These are phyloP conservation scores for Temnothorax ravouxi DNA, from an alignment of 2,888 invertebrate species.

Conservation along the genomic window DNA sequence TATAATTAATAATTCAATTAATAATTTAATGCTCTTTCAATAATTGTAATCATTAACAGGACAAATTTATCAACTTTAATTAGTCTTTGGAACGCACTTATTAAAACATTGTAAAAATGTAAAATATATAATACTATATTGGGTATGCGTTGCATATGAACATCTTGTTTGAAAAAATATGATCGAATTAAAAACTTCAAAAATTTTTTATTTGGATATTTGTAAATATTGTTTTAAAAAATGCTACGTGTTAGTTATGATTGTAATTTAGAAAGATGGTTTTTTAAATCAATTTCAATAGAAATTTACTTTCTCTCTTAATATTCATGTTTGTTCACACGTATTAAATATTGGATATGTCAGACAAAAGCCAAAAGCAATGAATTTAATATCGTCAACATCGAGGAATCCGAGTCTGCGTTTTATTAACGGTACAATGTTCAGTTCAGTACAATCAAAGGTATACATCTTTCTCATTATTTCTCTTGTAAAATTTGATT, in stretches of 20 bases:
- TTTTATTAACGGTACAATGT: constrained; percentile 25
- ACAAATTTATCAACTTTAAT: background rate
- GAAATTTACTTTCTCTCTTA: constrained; percentile 6
- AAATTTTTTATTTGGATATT: background rate
- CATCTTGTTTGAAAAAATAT: background rate
- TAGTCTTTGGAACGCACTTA: background rate
- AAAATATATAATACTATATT: background rate
- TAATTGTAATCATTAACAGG: background rate
- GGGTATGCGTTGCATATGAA: background rate
- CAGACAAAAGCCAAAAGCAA: constrained; percentile 1
- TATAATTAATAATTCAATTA: background rate
- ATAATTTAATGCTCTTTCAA: background rate
- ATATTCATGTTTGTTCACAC: constrained; percentile 10
- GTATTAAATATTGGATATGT: constrained; percentile 32
- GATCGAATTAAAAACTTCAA: background rate
- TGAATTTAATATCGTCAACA: constrained; percentile 38
- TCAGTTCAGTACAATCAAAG: background rate
- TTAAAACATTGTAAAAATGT: background rate
- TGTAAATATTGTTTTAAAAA: background rate
- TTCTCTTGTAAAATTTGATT: constrained; percentile 16
- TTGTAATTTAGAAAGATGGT: background rate
- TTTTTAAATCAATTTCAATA: background rate
- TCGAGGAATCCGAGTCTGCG: background rate
- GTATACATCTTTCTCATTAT: constrained; percentile 3
- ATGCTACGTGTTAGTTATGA: background rate